Evolutionary conservation across 2,797 vertebrate genomes (phyloP), one percentile per base, ranked within the genome.

Genomic region (Amazona finschi): DNA sequence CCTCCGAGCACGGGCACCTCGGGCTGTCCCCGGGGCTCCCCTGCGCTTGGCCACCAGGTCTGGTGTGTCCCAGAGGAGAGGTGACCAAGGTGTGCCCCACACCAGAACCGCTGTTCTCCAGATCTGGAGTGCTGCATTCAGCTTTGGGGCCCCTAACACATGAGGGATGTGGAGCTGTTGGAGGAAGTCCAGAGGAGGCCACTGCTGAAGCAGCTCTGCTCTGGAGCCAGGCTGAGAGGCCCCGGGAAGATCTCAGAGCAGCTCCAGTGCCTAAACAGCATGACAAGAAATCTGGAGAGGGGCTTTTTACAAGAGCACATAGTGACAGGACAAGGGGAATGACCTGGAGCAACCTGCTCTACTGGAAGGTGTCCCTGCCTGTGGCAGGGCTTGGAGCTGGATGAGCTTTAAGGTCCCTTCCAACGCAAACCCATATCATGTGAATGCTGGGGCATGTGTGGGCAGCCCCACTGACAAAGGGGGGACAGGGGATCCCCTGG

Each of bases 71-170:
- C 3, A 2, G 38, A 41, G 3, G 4, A 28, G n/a, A 53, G 47
- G 52, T 60, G 72, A 44, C 25, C 3, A 0, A 0, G 1, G 21
- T 8, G 21, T 17, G 38, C 8, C 22, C 31, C 0, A 0, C 7
- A 2, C 12, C 31, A 46, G 30, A 82, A 38, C 12, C 5, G 3
- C 9, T 10, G 21, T 14, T 33, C 21, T 24, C n/a, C 55, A 57
- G 55, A 15, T 22, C n/a, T n/a, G 53, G 53, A 33, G 53, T 3
- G 31, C 20, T 15, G n/a, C 15, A 15, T 33, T 33, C 55, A 33
- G 55, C n/a, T 57, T 57, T 33, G n/a, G 6, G n/a, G 14, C 6
- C n/a, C 13, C 14, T 14, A 57, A 33, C 55, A 57, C n/a, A 31
- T 33, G 55, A 57, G n/a, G 55, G n/a, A 33, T 15, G 13, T 22